Evolutionary conservation across 2,888 invertebrate genomes (phyloP), one percentile per base, ranked within the genome.

Genomic region (Eupithecia subfuscata): DNA sequence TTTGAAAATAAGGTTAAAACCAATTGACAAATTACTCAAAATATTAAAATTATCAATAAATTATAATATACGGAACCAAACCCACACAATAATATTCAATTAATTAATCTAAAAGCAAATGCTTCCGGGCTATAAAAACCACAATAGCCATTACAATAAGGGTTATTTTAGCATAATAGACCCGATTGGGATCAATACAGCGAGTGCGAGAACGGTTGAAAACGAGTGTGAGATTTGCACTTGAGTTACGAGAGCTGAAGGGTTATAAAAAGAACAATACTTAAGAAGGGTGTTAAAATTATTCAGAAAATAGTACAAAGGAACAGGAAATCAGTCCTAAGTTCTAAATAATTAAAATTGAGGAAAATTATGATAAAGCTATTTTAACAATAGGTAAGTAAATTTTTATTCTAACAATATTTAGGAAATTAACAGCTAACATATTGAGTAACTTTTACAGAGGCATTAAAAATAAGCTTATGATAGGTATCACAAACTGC

Each of bases 101-200:
- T 71, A 71, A 71, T 71, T 64, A 48, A 48, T 65, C 45, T 34
- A 34, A 71, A 64, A 71, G 48, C 43, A 43, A 70, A 70, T 34
- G 48, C 45, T 64, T 65, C 60, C n/a, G 60, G 37, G 2, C 71
- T 7, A 65, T 64, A 40, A 71, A 45, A 71, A 45, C 64, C 45
- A 34, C 22, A 64, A 64, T 71, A 4, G n/a, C 40, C 18, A 34
- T 45, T 30, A 48, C n/a, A 45, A 34, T 65, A 65, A 64, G 22
- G 71, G 34, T 22, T 34, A 34, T 64, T 64, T 45, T 65, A n/a
- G 64, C 37, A 65, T 71, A 64, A 43, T 64, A 45, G 25, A 22
- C 14, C 37, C n/a, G 34, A 67, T 67, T 22, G n/a, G n/a, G 12
- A 37, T 67, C 68, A 43, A 68, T 68, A 43, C 22, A 68, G n/a